Conservation (phyloP, 2,113 vertebrate genomes). For the Saimiri boliviensis region DNA sequence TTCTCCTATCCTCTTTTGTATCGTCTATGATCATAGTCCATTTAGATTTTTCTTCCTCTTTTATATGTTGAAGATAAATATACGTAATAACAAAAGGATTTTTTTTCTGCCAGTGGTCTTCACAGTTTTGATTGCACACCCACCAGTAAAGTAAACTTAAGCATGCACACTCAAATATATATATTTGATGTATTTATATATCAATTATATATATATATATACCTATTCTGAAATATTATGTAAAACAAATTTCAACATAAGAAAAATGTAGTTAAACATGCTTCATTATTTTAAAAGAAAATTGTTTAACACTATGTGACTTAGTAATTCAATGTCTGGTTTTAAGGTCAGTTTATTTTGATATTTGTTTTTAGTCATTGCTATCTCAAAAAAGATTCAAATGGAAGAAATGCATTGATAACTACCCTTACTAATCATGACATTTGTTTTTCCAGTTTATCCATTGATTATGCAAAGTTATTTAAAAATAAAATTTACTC, state of each 20-base stretch:
- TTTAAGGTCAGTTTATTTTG: neutral
- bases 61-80: neutral
- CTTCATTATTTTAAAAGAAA: neutral
- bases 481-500: too few relatives aligned
- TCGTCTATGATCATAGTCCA: neutral
- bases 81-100: neutral
- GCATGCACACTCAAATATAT: neutral
- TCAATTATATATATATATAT: neutral
- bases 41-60: neutral
- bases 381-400: neutral
- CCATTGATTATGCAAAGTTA: neutral
- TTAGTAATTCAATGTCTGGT: neutral
- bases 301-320: neutral
- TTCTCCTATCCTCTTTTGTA: neutral
- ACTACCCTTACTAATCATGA: neutral
- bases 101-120: neutral
- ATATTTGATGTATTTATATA: neutral
- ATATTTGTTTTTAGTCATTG: neutral
- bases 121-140: neutral
- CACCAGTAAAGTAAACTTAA: neutral
- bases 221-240: neutral
- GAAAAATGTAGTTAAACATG: neutral
- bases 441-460: neutral
- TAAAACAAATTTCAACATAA: neutral
- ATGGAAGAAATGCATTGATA: neutral